Base-by-base conservation (phyloP, 2,888 invertebrate genomes). In the Limnephilus auricula region DNA sequence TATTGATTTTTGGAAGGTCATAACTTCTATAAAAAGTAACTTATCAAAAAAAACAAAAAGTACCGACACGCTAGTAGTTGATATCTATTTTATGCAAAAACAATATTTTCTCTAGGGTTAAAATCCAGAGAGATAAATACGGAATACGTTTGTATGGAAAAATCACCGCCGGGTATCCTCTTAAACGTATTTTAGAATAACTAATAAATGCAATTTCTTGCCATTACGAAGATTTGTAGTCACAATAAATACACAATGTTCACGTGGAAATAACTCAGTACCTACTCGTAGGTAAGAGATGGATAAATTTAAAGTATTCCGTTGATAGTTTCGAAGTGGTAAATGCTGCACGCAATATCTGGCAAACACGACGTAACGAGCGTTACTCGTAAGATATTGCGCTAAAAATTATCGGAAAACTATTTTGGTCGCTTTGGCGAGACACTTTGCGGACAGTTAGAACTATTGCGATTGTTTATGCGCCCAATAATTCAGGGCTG, bases 401-500 rank as follows among this genome's bases (percentile, higher is more conserved):
- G 65, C 31, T n/a, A 34, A 34, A 87, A 65, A 87, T 87, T 87
- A 87, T 87, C 87, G 87, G 87, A 65, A 87, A 87, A 87, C 87
- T 87, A 65, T 87, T 87, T 85, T 87, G 50, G 32, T 31, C 50
- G 87, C 50, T 30, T 87, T 87, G 34, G 30, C 85, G 65, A 15
- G 87, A 65, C 50, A 31, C 30, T 87, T 32, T 65, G 30, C 65
- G 30, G 89, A 34, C 78, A 50, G 86, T 79, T 87, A 86, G 86
- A 90, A 86, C 45, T 88, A 86, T 90, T 90, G 50, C 45, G 37
- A 88, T 88, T 87, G 88, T 90, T 88, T 90, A 90, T 88, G 32
- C 82, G 31, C 82, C 45, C 80, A 87, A 90, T 88, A 88, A 90
- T 90, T 90, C 90, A 86, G 18, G 34, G 79, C 45, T n/a, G 31